Percentiles rank a stretch among this genome's conserved stretches.
Conservation (phyloP, 2,113 vertebrate species). For the Piprites chloris region DNA sequence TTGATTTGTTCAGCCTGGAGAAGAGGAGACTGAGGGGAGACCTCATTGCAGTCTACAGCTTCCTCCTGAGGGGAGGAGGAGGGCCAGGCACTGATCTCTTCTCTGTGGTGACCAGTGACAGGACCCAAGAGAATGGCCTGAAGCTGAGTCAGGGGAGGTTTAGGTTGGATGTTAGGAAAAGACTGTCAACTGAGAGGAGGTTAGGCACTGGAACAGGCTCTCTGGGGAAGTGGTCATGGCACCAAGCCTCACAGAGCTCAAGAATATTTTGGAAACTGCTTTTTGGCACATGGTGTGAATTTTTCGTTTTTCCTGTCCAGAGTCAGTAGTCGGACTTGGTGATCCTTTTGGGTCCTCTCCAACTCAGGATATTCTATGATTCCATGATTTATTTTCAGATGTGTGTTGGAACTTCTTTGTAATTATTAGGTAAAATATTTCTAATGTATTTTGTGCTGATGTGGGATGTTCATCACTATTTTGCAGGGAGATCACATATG, state of each 20-base stretch:
- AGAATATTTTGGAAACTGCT: neutral
- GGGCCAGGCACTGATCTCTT: neutral
- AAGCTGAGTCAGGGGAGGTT: neutral
- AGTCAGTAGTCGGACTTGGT: neutral
- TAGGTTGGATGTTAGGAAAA: neutral
- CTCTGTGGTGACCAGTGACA: neutral
- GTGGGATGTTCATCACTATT: neutral
- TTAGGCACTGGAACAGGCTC: neutral
- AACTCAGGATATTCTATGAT: neutral
- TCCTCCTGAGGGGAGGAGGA: neutral
- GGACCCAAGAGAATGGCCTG: fast-evolving
- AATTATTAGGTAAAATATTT: neutral
- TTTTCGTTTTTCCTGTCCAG: neutral
- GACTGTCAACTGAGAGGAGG: neutral
- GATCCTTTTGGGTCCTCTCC: neutral
- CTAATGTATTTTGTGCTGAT: neutral
- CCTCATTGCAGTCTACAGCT: neutral
- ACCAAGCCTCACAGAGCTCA: neutral
- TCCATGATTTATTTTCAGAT: neutral
- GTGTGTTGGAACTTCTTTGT: neutral
- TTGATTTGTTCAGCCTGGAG: neutral
- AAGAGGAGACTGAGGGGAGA: no score
- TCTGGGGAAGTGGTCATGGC: neutral
- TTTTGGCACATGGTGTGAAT: neutral
- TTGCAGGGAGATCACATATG: neutral